Evolutionary conservation across 2,888 invertebrate species (phyloP), one percentile per base, ranked within the genome.

Genomic region (Uloborus plumipes): DNA sequence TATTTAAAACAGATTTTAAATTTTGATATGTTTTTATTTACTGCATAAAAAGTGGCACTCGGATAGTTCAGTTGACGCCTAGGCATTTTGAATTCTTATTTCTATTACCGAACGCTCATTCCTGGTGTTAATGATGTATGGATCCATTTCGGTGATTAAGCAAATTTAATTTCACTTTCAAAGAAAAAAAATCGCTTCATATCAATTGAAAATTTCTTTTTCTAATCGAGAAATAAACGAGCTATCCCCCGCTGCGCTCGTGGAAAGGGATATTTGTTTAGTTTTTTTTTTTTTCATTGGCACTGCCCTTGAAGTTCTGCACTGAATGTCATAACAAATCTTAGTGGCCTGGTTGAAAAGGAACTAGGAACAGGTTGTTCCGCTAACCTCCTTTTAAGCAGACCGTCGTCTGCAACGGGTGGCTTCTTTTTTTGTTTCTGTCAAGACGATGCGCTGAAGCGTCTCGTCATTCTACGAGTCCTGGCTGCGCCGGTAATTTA

Each of bases 281-380:
- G 16, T 53, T 69, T 51, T 16, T 18, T n/a, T n/a, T n/a, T n/a
- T n/a, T n/a, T n/a, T n/a, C n/a, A 22, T 69, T 69, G n/a, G 31
- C 51, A 18, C 72, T 79, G 79, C 79, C 79, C 79, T 79, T 79
- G 79, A 79, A 73, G 79, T 80, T 80, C 79, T 80, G 79, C 79
- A 73, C 73, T 80, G 73, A 80, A 80, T 80, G 67, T 53, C 79
- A 31, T 59, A n/a, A 70, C 31, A 77, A 13, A 31, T 76, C 49
- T 53, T 22, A 58, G 26, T 59, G 53, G 64, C 70, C 70, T 80
- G 62, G 67, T 67, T 70, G 70, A 59, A 74, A 79, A 74, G 58
- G 59, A 66, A 74, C 55, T 70, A 74, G 64, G 69, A 81, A 81
- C 80, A 81, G 80, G 80, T 81, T 81, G 80, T 65, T 74, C 80